These are phyloP conservation scores for Lordiphosa fenestrarum DNA, from an alignment of 2,888 invertebrate genomes.

Conservation along the genomic window DNA sequence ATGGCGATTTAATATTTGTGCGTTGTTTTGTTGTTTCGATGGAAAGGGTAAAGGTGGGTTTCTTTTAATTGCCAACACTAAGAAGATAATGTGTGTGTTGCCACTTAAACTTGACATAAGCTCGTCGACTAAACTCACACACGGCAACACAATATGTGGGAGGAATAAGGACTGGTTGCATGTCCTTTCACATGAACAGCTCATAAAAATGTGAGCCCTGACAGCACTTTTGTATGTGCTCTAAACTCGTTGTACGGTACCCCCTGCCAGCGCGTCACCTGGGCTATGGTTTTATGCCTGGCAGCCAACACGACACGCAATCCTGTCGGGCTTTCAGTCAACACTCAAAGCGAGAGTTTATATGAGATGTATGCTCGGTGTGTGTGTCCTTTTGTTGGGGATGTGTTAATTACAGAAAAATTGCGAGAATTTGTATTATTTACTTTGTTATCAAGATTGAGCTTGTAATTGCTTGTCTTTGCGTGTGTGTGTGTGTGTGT, in stretches of 20 bases:
- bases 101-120: conserved; percentile 52
- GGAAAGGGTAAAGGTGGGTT: conserved; percentile 2
- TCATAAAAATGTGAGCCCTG: conserved; percentile 70
- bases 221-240: conserved; percentile 68
- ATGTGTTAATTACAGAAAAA: conserved; percentile 74
- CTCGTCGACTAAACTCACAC: conserved; percentile 51
- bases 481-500: conserved; percentile 1
- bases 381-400: conserved; percentile 29
- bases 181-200: conserved; percentile 42
- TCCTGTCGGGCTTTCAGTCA: conserved; percentile 61
- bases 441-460: conserved; percentile 70
- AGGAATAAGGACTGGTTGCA: conserved; percentile 33
- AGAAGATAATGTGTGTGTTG: conserved; percentile 13
- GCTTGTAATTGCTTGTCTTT: conserved; percentile 23
- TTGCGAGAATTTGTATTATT: conserved; percentile 74
- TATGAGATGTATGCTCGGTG: conserved; percentile 18
- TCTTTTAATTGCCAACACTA: conserved; percentile 40
- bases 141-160: conserved; percentile 10
- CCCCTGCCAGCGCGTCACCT: conserved; percentile 15
- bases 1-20: not conserved
- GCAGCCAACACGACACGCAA: conserved; percentile 47
- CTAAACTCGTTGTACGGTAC: conserved; percentile 15
- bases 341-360: conserved; percentile 30
- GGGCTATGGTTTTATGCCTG: conserved; percentile 52
- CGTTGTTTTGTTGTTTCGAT: not conserved